Evolutionary conservation across 2,113 vertebrate species (phyloP), one percentile per base, ranked within the genome.

Genomic region (Chaetodon auriga): DNA sequence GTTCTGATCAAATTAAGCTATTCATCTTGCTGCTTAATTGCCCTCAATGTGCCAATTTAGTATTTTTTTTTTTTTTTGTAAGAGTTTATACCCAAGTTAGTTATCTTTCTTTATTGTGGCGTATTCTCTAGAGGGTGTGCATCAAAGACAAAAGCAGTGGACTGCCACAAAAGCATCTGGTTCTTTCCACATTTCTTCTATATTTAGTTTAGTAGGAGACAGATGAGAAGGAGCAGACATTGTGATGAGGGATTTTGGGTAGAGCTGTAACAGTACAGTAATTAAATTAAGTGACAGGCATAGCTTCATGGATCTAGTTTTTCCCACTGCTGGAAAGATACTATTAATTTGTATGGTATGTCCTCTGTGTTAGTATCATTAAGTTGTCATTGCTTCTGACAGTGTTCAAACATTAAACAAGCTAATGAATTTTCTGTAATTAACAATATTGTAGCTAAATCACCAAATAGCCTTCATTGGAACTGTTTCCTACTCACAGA

Each of bases 1-100:
- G n/a, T 81, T 84, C 68, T 68, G n/a, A 55, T 88, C 68, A 90
- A 90, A 90, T 92, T 78, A 87, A 91, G 87, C 84, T 57, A 89
- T 94, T 92, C 68, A 89, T 94, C 90, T 89, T 91, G 83, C 65
- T 6, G 16, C 82, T 69, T 90, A 93, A 94, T 94, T 91, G 89
- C 83, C 89, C 90, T 89, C 90, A 87, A 88, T 90, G 83, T 91
- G 92, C 84, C 90, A 92, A 76, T 92, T 91, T 75, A 51, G 30
- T 2, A 30, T 30, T 83, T 74, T 84, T 79, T 80, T 58, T 75
- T 76, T n/a, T n/a, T n/a, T 89, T 80, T 80, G 58, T 72, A 13
- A 66, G 72, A 82, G 77, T 89, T 92, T 87, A 66, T 68, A 45
- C 81, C 69, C 51, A 86, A 90, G 77, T 90, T 90, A 87, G 65